These are phyloP conservation scores for Enteromius treurensis DNA, from an alignment of 2,797 vertebrate species.

Conservation along the genomic window DNA sequence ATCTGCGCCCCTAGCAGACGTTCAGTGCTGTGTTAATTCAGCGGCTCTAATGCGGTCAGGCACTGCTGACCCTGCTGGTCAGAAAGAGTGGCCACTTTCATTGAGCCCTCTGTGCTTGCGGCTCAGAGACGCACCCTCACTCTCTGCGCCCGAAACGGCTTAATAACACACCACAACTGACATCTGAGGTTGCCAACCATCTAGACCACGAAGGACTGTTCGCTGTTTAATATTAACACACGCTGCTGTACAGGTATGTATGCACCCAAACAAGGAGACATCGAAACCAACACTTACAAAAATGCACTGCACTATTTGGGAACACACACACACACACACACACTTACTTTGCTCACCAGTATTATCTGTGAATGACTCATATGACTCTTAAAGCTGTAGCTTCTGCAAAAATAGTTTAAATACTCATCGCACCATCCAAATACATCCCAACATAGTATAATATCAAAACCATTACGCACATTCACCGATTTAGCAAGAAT, in stretches of 20 bases:
- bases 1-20: slow-evolving; percentile 58
- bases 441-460: background rate
- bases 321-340: slow-evolving; percentile 3
- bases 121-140: slow-evolving; percentile 72
- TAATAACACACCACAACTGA: slow-evolving; percentile 73
- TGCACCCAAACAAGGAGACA: slow-evolving; percentile 8
- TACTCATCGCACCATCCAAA: background rate
- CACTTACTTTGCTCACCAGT: slow-evolving; percentile 1
- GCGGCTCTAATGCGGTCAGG: slow-evolving; percentile 73
- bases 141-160: slow-evolving; percentile 69
- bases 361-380: slow-evolving; percentile 63
- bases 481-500: background rate
- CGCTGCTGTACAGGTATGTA: slow-evolving; percentile 5
- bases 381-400: slow-evolving; percentile 45
- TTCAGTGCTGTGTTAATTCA: slow-evolving; percentile 71
- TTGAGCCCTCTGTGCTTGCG: slow-evolving; percentile 68
- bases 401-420: slow-evolving; percentile 48
- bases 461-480: background rate
- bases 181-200: slow-evolving; percentile 61
- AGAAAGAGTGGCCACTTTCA: slow-evolving; percentile 55
- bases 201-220: slow-evolving; percentile 49
- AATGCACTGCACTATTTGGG: slow-evolving; percentile 6
- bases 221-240: slow-evolving; percentile 50
- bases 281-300: slow-evolving; percentile 23
- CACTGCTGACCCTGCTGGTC: slow-evolving; percentile 71